These are phyloP conservation scores for Enteromius thamalakanensis DNA, from an alignment of 2,797 vertebrate species.

Conservation along the genomic window DNA sequence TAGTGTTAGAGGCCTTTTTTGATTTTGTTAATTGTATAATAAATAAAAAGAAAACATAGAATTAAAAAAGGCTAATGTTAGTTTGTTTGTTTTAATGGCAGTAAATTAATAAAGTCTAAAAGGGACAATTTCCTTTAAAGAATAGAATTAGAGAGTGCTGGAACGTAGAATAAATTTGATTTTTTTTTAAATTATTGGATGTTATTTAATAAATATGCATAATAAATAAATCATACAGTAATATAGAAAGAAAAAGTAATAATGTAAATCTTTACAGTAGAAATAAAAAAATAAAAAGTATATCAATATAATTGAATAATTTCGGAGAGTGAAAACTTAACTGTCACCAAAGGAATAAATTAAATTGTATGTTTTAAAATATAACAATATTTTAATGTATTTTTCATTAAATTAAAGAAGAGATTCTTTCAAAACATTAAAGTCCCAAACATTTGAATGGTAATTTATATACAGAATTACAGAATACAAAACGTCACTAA, in stretches of 20 bases:
- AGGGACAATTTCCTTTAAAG: too few species aligned
- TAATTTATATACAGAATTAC: too few species aligned
- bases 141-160: too few species aligned
- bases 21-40: too few species aligned
- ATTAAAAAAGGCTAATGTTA: too few species aligned
- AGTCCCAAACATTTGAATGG: too few species aligned
- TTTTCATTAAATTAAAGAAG: neutral
- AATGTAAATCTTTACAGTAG: neutral
- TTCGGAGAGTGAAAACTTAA: neutral
- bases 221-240: neutral
- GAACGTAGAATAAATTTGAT: too few species aligned
- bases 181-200: too few species aligned
- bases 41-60: too few species aligned
- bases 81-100: too few species aligned
- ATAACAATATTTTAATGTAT: neutral
- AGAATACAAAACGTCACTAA: neutral
- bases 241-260: neutral
- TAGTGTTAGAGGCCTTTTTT: too few species aligned
- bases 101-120: too few species aligned
- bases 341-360: neutral
- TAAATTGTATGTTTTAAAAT: neutral
- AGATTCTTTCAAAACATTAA: neutral
- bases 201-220: neutral
- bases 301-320: neutral
- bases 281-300: neutral